Base-by-base conservation (phyloP, 2,113 vertebrate genomes). In the Chionis minor region DNA sequence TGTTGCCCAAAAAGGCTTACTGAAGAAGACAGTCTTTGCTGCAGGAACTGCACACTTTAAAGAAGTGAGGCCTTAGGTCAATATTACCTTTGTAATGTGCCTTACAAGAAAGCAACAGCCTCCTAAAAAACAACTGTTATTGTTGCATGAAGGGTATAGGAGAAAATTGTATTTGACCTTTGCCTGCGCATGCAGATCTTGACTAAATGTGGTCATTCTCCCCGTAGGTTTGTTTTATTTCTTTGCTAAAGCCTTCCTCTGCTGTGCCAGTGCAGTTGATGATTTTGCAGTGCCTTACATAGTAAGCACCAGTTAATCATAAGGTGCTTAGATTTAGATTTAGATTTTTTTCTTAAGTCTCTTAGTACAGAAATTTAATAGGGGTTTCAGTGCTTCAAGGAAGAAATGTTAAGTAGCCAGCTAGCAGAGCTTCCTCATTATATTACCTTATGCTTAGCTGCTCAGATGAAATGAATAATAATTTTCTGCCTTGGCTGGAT, bases 361-460 rank as follows among this genome's bases (percentile, higher is more conserved):
- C 21, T 81, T 44, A 86, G 61, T 63, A 80, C 62, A 82, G 54
- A 82, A 75, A 90, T 95, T 92, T 82, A 96, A 94, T 96, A 94
- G 69, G 77, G 55, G 38, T 94, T 96, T 88, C 67, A 81, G 30
- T 75, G 73, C 93, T 96, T 94, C 52, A 88, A 90, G 85, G 85
- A 97, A 95, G 63, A 95, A 84, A 86, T 88, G 90, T 92, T 94
- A 91, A 94, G 87, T 86, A 92, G 83, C 87, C 51, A 88, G n/a
- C 79, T 97, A 88, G 45, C 74, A 59, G 87, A 83, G 55, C 77
- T 69, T 94, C 71, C 40, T 96, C 77, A 51, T 90, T 95, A 55
- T 77, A 54, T 87, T 86, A 42, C 81, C 88, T 93, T 94, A 90
- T 93, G 93, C 90, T 90, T 94, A 94, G 81, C 51, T 97, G 35